Evolutionary conservation across 2,888 invertebrate species (phyloP), one percentile per base, ranked within the genome.

Genomic region (Hydrotaea cyrtoneurina): DNA sequence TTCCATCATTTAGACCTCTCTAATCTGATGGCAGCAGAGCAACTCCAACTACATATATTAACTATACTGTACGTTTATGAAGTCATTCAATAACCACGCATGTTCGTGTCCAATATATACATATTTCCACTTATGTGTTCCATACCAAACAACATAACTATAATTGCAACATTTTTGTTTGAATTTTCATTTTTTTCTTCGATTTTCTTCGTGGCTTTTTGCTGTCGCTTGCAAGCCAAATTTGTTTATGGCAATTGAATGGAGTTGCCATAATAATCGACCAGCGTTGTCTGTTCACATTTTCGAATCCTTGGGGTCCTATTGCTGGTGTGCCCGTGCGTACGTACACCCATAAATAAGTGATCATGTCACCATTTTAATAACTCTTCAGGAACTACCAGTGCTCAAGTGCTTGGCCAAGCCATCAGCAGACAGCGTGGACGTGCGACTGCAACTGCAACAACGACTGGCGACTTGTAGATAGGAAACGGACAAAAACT

Each of bases 281-380:
- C 31, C n/a, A 36, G 31, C 4, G 15, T n/a, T n/a, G n/a, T n/a
- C n/a, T 23, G 31, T 62, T 31, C 31, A 62, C 62, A 62, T 46
- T 46, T 46, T 73, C 62, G 79, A 85, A 82, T 85, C 85, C 85
- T 85, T 80, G 36, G 85, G 85, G 85, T 85, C 69, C 85, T 85
- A 85, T 85, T 85, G 85, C 76, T 82, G 31, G 82, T 71, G 55
- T 74, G 26, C n/a, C 15, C 59, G 62, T 36, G 19, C 55, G 55
- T 55, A 11, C 55, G 78, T 77, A 85, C 85, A 77, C 82, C 85
- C 85, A 85, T 85, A 82, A 85, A 85, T 85, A 82, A 85, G 85
- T 82, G 82, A 85, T 85, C 85, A 85, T 85, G 85, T 85, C 82
- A 85, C 85, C 85, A 80, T 82, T 82, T 85, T 85, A 85, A 85